Evolutionary conservation across 2,888 invertebrate genomes (phyloP), one percentile per base, ranked within the genome.

Genomic region (Hecatera dysodea): DNA sequence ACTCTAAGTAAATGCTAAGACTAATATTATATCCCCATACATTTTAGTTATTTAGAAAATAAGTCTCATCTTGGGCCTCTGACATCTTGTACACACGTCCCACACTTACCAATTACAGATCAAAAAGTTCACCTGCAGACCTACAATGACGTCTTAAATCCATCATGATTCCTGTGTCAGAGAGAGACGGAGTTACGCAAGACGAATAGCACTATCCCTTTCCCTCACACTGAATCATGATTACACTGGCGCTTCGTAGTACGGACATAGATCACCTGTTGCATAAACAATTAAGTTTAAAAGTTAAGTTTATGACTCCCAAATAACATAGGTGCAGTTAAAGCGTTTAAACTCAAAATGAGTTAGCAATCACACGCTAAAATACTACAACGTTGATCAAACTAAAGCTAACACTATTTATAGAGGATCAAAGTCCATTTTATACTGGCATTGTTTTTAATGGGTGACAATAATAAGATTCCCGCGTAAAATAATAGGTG

Each of bases 401-500:
- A n/a, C 50, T n/a, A 24, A 70, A 67, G 19, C 9, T n/a, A 52
- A 46, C 46, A 7, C 15, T 75, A 57, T 79, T 55, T 29, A 1
- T n/a, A 17, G 9, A n/a, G 1, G 0, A 0, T 1, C 5, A 57
- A 60, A 66, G 78, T 55, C 39, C 17, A 52, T 67, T 63, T 73
- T 66, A 19, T n/a, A 24, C 24, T 17, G 48, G 22, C 44, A 55
- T 2, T 56, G 44, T 44, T 65, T 70, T 59, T 65, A 68, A 56
- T 77, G 53, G 36, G 65, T 65, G 61, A 75, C 66, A 75, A 66
- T 63, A 81, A 61, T 56, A 66, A 74, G 63, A 61, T 81, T 69
- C 68, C n/a, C 22, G 56, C 24, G 70, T 57, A 42, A 71, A 79
- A 73, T 80, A 73, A 76, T 59, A 68, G 70, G 70, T 79, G 76